Base-by-base conservation (phyloP, 2,888 invertebrate genomes). In the Germaria angustata region DNA sequence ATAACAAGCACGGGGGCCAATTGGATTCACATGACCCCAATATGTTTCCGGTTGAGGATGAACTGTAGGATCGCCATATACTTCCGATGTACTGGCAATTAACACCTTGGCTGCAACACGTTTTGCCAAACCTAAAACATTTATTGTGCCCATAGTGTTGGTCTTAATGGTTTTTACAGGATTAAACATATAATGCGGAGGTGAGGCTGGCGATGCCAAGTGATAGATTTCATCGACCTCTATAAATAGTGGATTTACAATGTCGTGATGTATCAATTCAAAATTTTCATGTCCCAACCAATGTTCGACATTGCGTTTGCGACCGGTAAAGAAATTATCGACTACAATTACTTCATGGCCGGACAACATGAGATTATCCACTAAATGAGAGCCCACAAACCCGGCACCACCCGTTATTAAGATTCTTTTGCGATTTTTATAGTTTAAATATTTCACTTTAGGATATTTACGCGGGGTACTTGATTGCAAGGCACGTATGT, bases 281-380 rank as follows among this genome's bases (percentile, higher is more conserved):
- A 99, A 99, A 92, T 99, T 99, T 87, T 98, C 96, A 91, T 99
- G 99, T 0, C 99, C 99, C 77, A 99, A 94, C 99, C 99, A 99
- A 88, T 99, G 99, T 89, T 98, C 98, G 0, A 99, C 96, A 91
- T 99, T 99, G 44, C 97, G 93, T 90, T 99, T 98, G 15, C 98
- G 94, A 0, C 99, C 99, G 0, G 99, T 99, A 91, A 98, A 99
- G 92, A 99, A 99, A 91, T 99, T 99, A 91, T 99, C 99, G 1
- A 96, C 98, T 0, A 98, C 98, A 86, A 98, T 98, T 0, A 99
- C 95, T 92, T 99, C 98, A 91, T 99, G 98, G 0, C 99, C 99
- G 87, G 96, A 96, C 85, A 95, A 93, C 99, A 99, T 99, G 68
- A 99, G 92, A 85, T 95, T 93, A 90, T 99, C 99, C 0, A 99